Base-by-base conservation (phyloP, 2,888 invertebrate genomes). In the Schizaphis graminum region DNA sequence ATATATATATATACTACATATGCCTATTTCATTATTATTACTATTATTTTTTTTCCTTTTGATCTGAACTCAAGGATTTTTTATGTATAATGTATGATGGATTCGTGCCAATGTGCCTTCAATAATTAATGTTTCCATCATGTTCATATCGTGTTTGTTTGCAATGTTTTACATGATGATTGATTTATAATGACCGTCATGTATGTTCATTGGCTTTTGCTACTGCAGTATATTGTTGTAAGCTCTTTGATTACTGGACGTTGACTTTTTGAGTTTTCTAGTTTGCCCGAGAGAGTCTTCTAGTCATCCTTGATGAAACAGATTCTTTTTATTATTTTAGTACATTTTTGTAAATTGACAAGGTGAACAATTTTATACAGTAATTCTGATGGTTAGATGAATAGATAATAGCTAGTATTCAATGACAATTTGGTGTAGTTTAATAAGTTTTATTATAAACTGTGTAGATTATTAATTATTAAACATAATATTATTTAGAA, bases 51-150 rank as follows among this genome's bases (percentile, higher is more conserved):
- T 84, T 90, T 67, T 90, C n/a, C 61, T 90, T 91, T 47, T 57
- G 57, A 57, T 91, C 44, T 28, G 24, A 7, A 49, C 61, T 87
- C 92, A 92, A 92, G 92, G 92, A 86, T 92, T n/a, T 8, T 21
- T 35, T 1, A 21, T 35, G 35, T 47, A 35, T 28, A 49, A 49
- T 61, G 35, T 35, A 35, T 44, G 44, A 41, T 77, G 89, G 88
- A 93, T 53, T 56, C 2, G n/a, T 89, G 92, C 92, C 92, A 92
- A 53, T 49, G 35, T n/a, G 47, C 47, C n/a, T 49, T 67, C 57
- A 92, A 77, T 61, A 92, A 77, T 61, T 41, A 56, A 92, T 88
- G 67, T 49, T 88, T 35, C 21, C 16, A 77, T 67, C 49, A 24
- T 67, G 53, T 84, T 86, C 56, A 44, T 41, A 28, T 57, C 57